These are phyloP conservation scores for Carcina quercana DNA, from an alignment of 2,888 invertebrate species.

Conservation along the genomic window DNA sequence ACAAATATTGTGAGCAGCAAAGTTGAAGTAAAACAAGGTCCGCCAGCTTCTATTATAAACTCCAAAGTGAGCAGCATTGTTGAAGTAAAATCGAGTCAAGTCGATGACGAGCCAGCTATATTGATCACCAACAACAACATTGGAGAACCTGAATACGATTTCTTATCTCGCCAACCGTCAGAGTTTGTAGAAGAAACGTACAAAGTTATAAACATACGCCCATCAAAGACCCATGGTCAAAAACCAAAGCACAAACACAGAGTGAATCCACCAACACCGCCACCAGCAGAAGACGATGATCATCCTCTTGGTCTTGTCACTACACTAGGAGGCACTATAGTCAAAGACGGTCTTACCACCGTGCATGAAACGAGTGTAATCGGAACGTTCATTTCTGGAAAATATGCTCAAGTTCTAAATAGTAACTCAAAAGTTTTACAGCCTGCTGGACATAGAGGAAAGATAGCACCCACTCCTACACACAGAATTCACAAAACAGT, in stretches of 20 bases:
- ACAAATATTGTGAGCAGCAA: slow-evolving; percentile 60
- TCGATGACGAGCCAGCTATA: slow-evolving; percentile 74
- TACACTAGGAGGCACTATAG: slow-evolving; percentile 87
- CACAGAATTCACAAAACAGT: slow-evolving; percentile 84
- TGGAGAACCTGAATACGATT: slow-evolving; percentile 88
- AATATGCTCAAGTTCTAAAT: slow-evolving; percentile 90
- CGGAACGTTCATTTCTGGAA: slow-evolving; percentile 89
- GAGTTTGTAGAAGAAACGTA: slow-evolving; percentile 91
- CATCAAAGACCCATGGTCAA: slow-evolving; percentile 72
- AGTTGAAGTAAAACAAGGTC: slow-evolving; percentile 64
- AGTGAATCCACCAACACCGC: slow-evolving; percentile 51
- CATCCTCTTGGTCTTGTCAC: slow-evolving; percentile 88
- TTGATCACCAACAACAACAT: slow-evolving; percentile 81
- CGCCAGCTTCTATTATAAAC: slow-evolving; percentile 39
- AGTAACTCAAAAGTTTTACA: slow-evolving; percentile 82
- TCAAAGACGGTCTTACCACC: slow-evolving; percentile 87
- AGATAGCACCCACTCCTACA: slow-evolving; percentile 79
- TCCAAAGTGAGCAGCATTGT: too few relatives aligned
- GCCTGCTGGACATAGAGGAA: slow-evolving; percentile 67
- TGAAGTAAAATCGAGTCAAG: slow-evolving; percentile 63
- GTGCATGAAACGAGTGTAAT: slow-evolving; percentile 93
- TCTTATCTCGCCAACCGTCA: slow-evolving; percentile 87
- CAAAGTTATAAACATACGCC: slow-evolving; percentile 85
- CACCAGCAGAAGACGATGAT: slow-evolving; percentile 75
- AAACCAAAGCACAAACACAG: slow-evolving; percentile 67